Evolutionary conservation across 2,888 invertebrate genomes (phyloP).

Genomic region (Ditula angustiorana): DNA sequence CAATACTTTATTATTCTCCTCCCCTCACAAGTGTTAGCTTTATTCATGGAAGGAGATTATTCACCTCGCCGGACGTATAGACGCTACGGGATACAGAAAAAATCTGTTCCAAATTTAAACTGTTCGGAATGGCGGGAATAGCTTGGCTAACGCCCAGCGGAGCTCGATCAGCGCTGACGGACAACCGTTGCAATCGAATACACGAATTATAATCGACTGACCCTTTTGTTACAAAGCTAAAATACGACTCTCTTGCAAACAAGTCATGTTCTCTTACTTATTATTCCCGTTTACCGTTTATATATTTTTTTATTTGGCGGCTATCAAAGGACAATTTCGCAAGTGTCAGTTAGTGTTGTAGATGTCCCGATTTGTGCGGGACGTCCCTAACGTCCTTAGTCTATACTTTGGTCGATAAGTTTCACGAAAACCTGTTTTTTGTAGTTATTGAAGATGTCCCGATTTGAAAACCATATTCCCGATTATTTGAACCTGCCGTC

Average conservation of each 20-base stretch:
- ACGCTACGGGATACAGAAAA: conserved; percentile 69
- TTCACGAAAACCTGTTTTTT: too few species aligned
- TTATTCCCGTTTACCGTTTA: too few species aligned
- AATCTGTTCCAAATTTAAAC: conserved; percentile 82
- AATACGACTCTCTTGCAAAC: not conserved
- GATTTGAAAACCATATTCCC: too few species aligned
- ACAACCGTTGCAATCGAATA: conserved; percentile 64
- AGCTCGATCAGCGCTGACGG: conserved; percentile 64
- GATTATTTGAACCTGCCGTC: too few species aligned
- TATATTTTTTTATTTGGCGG: too few species aligned
- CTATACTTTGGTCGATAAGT: too few species aligned
- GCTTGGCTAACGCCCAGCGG: conserved; percentile 79
- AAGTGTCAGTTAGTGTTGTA: too few species aligned
- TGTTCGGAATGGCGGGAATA: conserved; percentile 74
- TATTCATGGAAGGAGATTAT: conserved; percentile 74
- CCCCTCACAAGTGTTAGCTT: conserved; percentile 16
- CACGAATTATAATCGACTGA: conserved; percentile 29
- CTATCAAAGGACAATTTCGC: too few species aligned
- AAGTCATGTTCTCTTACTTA: not conserved
- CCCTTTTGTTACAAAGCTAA: conserved; percentile 14
- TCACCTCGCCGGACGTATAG: conserved; percentile 75
- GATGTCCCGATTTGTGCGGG: too few species aligned
- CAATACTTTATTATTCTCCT: not conserved
- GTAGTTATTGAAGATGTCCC: too few species aligned
- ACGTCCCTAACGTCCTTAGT: too few species aligned